phyloP scores from a whole-genome alignment of 2,797 vertebrate species.

The Dermochelys coriacea region DNA sequence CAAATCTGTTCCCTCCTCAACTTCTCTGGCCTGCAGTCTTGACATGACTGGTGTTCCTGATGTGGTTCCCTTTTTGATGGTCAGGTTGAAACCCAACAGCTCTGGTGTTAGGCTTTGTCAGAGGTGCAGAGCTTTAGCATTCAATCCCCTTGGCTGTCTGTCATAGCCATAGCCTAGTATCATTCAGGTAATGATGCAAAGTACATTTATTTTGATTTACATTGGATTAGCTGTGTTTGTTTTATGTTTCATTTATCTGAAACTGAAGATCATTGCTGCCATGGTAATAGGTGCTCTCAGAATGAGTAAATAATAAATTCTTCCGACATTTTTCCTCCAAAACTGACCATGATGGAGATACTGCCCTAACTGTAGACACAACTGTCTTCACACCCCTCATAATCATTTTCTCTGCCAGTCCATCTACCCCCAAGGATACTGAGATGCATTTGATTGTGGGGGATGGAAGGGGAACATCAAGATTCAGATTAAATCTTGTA shows the following conservation, averaged over 20 bases:
- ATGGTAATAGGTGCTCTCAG: conserved; percentile 2
- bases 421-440: not conserved
- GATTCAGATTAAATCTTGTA: not conserved
- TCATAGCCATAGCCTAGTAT: not conserved
- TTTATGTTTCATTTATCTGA: not conserved
- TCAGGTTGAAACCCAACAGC: not conserved
- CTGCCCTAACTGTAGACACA: conserved; percentile 20
- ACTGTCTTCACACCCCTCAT: not conserved
- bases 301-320: conserved; percentile 31
- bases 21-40: conserved; percentile 17
- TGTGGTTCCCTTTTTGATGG: not conserved
- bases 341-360: not conserved
- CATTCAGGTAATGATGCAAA: not conserved
- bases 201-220: not conserved
- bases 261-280: not conserved
- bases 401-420: not conserved
- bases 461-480: not conserved
- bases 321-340: conserved; percentile 35
- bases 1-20: conserved; percentile 1
- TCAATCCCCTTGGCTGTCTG: not conserved
- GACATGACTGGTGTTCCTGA: not conserved
- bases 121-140: not conserved
- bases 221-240: not conserved
- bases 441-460: not conserved
- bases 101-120: not conserved